Conservation (phyloP, 1,140 invertebrate species). For the Yoshiicerus persimilis region DNA sequence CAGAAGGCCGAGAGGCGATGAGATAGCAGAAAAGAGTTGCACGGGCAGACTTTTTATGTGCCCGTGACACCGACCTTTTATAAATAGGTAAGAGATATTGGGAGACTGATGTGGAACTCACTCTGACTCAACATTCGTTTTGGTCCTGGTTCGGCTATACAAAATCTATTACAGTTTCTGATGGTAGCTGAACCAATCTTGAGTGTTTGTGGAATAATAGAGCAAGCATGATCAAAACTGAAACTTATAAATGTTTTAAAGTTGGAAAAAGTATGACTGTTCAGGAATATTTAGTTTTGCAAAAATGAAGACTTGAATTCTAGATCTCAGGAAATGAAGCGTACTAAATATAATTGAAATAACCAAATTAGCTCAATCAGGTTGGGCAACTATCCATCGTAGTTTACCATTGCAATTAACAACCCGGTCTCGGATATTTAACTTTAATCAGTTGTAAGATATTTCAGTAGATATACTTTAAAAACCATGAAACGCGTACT, state of each 20-base stretch:
- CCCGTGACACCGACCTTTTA: too few relatives aligned
- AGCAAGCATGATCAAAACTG: neutral
- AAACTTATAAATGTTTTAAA: neutral
- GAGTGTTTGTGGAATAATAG: neutral
- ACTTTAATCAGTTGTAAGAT: too few relatives aligned
- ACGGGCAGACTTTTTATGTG: too few relatives aligned
- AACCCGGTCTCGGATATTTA: too few relatives aligned
- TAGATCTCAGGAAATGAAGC: neutral
- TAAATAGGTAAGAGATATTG: too few relatives aligned
- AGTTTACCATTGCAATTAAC: too few relatives aligned
- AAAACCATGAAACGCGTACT: too few relatives aligned
- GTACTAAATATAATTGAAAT: neutral
- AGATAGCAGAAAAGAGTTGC: too few relatives aligned
- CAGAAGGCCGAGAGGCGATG: too few relatives aligned
- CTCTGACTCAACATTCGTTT: neutral
- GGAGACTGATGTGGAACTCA: too few relatives aligned
- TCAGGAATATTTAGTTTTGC: neutral
- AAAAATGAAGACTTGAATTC: neutral
- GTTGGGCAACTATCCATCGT: neutral
- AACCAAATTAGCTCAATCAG: neutral
- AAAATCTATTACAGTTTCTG: neutral
- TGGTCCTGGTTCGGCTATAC: neutral
- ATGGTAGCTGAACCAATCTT: neutral
- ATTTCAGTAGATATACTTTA: too few relatives aligned
- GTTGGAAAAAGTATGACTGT: neutral